Percentiles rank a stretch among this genome's conserved stretches.
These are phyloP conservation scores for Mormyrops boulengeri DNA, from an alignment of 2,797 vertebrate species.

Conservation along the genomic window DNA sequence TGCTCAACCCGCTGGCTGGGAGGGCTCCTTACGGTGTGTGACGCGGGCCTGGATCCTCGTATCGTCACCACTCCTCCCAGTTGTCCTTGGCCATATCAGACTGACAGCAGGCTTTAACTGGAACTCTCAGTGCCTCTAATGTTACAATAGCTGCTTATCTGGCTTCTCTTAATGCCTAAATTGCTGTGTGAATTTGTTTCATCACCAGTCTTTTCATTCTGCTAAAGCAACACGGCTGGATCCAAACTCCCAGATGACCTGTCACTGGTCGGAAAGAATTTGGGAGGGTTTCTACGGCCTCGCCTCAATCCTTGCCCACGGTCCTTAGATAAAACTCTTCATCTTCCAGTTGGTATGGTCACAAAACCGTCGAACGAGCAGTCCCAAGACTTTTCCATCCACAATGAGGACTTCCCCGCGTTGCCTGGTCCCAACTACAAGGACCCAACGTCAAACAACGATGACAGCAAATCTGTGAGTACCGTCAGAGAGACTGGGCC, in stretches of 20 bases:
- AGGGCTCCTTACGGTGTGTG: constrained; percentile 94
- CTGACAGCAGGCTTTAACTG: background rate
- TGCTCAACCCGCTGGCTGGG: constrained; percentile 97
- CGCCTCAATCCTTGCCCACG: constrained; percentile 6
- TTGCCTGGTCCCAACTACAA: constrained; percentile 98
- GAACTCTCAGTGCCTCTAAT: background rate
- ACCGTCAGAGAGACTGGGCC: background rate
- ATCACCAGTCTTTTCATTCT: constrained; percentile 1
- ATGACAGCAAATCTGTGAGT: constrained; percentile 97
- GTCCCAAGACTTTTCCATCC: constrained; percentile 99
- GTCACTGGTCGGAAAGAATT: constrained; percentile 1
- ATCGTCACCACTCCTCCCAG: background rate
- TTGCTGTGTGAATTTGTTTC: background rate
- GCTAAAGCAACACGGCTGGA: background rate
- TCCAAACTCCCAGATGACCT: constrained; percentile 7
- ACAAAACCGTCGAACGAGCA: constrained; percentile 98
- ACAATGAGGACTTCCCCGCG: constrained; percentile 98
- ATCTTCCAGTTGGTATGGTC: constrained; percentile 90
- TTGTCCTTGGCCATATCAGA: background rate
- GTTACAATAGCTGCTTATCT: background rate
- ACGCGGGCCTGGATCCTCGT: background rate
- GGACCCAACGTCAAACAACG: constrained; percentile 90
- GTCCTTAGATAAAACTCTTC: background rate
- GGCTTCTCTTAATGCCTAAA: background rate
- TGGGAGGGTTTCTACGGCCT: background rate